Evolutionary conservation across 1,140 invertebrate genomes (phyloP).

Genomic region (Sycophaga agraensis): DNA sequence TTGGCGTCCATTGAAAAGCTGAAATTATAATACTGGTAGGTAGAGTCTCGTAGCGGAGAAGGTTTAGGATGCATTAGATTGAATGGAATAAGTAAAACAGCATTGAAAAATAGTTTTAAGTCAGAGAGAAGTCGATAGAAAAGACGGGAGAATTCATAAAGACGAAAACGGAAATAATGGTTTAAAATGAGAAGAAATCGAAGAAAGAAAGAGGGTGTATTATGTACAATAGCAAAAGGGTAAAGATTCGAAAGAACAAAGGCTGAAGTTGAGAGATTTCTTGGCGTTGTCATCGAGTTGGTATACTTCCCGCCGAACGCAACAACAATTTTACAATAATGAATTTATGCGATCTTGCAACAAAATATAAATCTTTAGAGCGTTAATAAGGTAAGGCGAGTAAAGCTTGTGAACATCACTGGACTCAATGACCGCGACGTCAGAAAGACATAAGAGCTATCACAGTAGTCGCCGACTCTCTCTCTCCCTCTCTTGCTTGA

Average conservation of each 20-base stretch:
- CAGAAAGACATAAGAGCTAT: conserved; percentile 21
- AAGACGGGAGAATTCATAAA: neutral
- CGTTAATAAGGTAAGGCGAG: neutral
- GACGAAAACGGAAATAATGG: neutral
- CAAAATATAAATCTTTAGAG: neutral
- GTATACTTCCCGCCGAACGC: neutral
- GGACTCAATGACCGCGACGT: neutral
- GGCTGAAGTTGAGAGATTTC: neutral
- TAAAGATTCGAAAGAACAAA: conserved; percentile 2
- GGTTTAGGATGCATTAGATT: neutral
- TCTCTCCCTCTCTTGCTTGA: too few relatives aligned
- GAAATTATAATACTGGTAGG: conserved; percentile 45
- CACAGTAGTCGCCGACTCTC: conserved; percentile 18
- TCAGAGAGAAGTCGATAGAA: neutral
- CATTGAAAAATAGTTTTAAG: neutral
- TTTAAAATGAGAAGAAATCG: conserved; percentile 2
- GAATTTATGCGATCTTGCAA: neutral
- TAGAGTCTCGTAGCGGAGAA: conserved; percentile 27
- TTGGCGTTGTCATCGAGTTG: neutral
- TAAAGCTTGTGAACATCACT: too few relatives aligned
- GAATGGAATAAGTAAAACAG: neutral
- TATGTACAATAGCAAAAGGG: conserved; percentile 2
- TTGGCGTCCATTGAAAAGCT: conserved; percentile 27
- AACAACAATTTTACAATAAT: neutral
- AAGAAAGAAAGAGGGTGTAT: conserved; percentile 2